Base-by-base conservation (phyloP, 1,140 invertebrate genomes). In the Neocloeon triangulifer region DNA sequence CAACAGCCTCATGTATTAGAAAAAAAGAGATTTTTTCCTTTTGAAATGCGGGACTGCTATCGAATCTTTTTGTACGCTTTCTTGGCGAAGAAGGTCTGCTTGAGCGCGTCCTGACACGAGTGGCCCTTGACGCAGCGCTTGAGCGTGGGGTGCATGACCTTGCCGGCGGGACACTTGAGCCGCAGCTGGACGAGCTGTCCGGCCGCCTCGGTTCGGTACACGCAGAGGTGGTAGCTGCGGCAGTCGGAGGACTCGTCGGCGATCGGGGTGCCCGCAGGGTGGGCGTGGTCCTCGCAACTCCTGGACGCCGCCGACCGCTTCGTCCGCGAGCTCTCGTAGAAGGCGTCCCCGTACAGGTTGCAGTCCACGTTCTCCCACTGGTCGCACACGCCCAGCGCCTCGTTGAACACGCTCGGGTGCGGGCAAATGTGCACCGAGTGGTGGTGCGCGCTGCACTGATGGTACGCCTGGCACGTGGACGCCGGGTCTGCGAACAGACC, bases 391-490 rank as follows among this genome's bases (percentile, higher is more conserved):
- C 26, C 26, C 8, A 29, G 19, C 7, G 15, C 13, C 14, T 35
- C 25, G 33, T 35, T 35, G 26, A 35, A 35, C 1, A 29, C 23
- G n/a, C 19, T 35, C 21, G 25, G 25, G 4, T 20, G 21, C 7
- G 33, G 33, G 25, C 33, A 35, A 3, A 29, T 20, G 15, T 29
- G 30, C 13, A 25, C 19, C 14, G 33, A 35, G 21, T 27, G 18
- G 22, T 18, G 16, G 17, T 13, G 9, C 28, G 9, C 9, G 15
- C 7, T 27, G 10, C 25, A 30, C 13, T 13, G 12, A 19, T 19
- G 8, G 23, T 28, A 19, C 17, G 26, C 25, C 25, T 26, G 25
- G 15, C 25, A 26, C 15, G 13, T 15, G 15, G 25, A 12, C 25
- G 13, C 25, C 13, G 15, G 12, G 15, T 26, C 25, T 13, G 25